Evolutionary conservation across 2,113 vertebrate species (phyloP).

Genomic region (Sprattus sprattus): DNA sequence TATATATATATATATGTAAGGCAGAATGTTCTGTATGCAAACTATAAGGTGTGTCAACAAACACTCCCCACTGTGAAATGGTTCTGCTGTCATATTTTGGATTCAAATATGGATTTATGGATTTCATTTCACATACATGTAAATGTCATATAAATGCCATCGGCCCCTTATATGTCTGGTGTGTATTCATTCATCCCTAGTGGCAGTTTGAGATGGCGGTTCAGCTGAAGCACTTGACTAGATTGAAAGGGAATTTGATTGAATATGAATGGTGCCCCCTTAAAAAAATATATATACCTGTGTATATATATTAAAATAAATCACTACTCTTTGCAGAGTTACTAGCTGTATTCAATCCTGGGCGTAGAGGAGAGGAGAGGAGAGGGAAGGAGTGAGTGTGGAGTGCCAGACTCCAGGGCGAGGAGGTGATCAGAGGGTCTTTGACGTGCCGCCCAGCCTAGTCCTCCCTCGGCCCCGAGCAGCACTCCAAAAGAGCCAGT

Average conservation of each 20-base stretch:
- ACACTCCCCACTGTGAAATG: background rate
- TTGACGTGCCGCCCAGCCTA: slow-evolving; percentile 35
- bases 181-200: background rate
- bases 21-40: background rate
- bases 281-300: no score
- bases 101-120: background rate
- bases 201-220: no score
- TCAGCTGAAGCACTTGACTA: no score
- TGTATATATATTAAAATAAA: no score
- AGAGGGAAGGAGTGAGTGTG: no score
- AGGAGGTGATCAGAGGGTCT: slow-evolving; percentile 17
- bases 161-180: background rate
- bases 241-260: background rate
- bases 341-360: no score
- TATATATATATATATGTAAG: no score
- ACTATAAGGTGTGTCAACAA: background rate
- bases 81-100: background rate
- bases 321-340: no score
- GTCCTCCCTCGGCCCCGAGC: slow-evolving; percentile 31
- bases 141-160: background rate
- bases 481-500: background rate
- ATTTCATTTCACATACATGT: background rate
- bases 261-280: background rate
- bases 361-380: no score
- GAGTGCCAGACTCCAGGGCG: no score